Base-by-base conservation (phyloP, 2,888 invertebrate genomes). In the Andrena bucephala region DNA sequence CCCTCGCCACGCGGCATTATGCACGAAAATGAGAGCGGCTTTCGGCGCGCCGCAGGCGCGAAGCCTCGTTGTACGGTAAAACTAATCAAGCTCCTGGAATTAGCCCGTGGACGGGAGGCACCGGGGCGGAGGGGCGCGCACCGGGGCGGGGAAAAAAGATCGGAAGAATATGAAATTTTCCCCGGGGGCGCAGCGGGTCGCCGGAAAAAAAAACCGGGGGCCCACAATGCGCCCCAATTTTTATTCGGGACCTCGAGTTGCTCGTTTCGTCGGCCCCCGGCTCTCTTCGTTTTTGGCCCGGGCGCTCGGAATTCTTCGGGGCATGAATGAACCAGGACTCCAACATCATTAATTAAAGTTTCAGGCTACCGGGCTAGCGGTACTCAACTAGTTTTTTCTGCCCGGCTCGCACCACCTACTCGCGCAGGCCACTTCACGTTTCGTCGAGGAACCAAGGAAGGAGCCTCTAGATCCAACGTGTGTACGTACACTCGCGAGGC, bases 1-100 rank as follows among this genome's bases (percentile, higher is more conserved):
- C 36, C 27, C 24, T 10, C 31, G 42, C 16, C 54, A 13, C 24
- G 20, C 57, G 52, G 60, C 73, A 71, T 67, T 78, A 67, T 54
- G 70, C 67, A 54, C 69, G 78, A 83, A 67, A 79, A 79, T 63
- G 83, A 77, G 77, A 81, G 73, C 77, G 77, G 68, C 66, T 68
- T 59, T 75, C 60, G 69, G 71, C 73, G 63, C 68, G 70, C 73
- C 42, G 10, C 67, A 36, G 70, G 60, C 76, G 81, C 72, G 74
- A 78, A 72, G 85, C 67, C 80, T 79, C 71, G 82, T 86, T 82
- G 81, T 80, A 85, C 81, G 83, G 81, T 87, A 82, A 90, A 91
- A 90, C 89, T 92, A 92, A 92, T 92, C 91, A 90, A 91, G 92
- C 92, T 92, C 87, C 92, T 91, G 91, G 92, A 92, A 92, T 92